Percentiles rank a stretch among this genome's conserved stretches.
Evolutionary conservation across 2,113 vertebrate species (phyloP).

Genomic region (Turdus rufiventris): DNA sequence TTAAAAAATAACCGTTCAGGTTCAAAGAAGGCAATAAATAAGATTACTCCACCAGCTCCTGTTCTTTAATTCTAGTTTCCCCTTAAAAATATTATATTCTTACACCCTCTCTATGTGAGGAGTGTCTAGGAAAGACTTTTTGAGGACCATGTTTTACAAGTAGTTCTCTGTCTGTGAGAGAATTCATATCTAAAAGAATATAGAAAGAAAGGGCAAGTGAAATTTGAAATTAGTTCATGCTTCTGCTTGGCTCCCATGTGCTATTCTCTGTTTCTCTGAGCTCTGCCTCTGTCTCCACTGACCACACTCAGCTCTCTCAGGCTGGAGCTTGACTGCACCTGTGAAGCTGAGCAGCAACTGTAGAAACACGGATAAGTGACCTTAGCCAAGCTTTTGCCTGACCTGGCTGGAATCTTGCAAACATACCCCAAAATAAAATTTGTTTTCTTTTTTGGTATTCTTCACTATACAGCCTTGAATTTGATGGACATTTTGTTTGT

Average conservation of each 20-base stretch:
- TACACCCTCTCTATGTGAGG: neutral
- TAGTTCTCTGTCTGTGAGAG: neutral
- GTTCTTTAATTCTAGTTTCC: neutral
- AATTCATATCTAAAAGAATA: neutral
- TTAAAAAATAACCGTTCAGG: neutral
- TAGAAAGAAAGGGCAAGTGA: neutral
- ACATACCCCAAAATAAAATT: neutral
- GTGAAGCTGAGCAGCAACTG: neutral
- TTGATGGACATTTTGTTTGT: neutral
- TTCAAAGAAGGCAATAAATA: conserved; percentile 7
- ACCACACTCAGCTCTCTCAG: neutral
- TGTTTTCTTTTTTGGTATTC: neutral
- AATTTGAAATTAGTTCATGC: neutral
- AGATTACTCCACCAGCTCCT: neutral
- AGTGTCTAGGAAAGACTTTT: neutral
- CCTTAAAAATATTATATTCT: neutral
- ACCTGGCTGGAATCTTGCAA: neutral
- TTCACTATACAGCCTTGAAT: neutral
- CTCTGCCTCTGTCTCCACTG: neutral
- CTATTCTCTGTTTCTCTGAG: neutral
- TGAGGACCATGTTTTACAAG: neutral
- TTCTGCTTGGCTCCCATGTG: neutral
- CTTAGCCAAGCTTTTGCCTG: neutral
- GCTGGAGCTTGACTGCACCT: neutral
- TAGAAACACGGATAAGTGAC: neutral